phyloP scores from a whole-genome alignment of 2,888 invertebrate species.

The Torymus auratus region DNA sequence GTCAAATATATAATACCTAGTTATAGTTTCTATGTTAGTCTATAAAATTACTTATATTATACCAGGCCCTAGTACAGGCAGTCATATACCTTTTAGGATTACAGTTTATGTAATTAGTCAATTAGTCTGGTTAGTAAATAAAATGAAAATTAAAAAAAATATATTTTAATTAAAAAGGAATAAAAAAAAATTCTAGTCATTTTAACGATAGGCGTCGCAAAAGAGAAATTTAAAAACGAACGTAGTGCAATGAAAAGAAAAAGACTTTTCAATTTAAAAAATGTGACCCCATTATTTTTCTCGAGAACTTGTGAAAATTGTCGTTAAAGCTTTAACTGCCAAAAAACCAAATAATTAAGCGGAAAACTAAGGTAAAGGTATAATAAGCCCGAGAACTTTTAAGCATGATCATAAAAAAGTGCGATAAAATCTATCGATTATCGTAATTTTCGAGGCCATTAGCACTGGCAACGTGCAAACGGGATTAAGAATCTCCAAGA shows the following conservation, averaged over 20 bases:
- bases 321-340: slow-evolving; percentile 22
- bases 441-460: slow-evolving; percentile 25
- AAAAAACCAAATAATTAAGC: neutral
- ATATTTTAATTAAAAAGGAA: no score
- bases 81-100: no score
- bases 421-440: slow-evolving; percentile 27
- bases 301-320: slow-evolving; percentile 12
- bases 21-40: no score
- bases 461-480: neutral
- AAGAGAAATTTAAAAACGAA: neutral
- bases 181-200: neutral
- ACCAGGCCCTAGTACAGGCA: no score
- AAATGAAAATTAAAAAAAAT: no score
- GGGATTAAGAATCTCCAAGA: neutral
- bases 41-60: no score
- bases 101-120: no score
- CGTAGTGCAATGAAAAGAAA: neutral
- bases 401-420: slow-evolving; percentile 19
- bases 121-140: no score
- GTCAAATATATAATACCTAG: no score
- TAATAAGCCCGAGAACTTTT: slow-evolving; percentile 27
- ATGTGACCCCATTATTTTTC: neutral
- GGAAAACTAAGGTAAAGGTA: slow-evolving; percentile 15
- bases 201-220: neutral
- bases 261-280: slow-evolving; percentile 22